phyloP scores from a whole-genome alignment of 2,888 invertebrate genomes.

The Diaprepes abbreviatus region DNA sequence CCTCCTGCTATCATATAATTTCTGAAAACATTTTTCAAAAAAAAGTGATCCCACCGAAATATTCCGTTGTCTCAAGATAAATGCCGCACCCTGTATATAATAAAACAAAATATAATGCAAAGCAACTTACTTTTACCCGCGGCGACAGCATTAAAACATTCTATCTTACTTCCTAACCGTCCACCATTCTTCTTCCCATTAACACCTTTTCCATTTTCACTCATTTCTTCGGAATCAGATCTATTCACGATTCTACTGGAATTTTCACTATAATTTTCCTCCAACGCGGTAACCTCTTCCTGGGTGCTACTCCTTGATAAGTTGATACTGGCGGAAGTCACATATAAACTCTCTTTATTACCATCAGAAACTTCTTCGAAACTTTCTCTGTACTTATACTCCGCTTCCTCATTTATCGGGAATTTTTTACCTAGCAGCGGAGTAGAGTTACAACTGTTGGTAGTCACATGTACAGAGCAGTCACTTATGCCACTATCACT shows the following conservation, averaged over 20 bases:
- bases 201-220: background rate
- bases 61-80: no score
- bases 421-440: slow-evolving; percentile 63
- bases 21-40: no score
- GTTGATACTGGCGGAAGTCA: slow-evolving; percentile 27
- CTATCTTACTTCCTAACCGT: slow-evolving; percentile 54
- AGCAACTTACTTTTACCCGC: slow-evolving; percentile 55
- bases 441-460: slow-evolving; percentile 58
- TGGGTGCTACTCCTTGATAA: slow-evolving; percentile 1
- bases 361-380: slow-evolving; percentile 5
- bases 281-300: slow-evolving; percentile 6
- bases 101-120: slow-evolving; percentile 20
- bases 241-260: background rate
- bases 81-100: no score
- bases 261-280: slow-evolving; percentile 21
- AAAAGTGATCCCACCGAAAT: no score
- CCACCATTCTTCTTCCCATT: background rate
- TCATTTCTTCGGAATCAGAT: background rate
- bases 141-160: slow-evolving; percentile 53
- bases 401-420: slow-evolving; percentile 62
- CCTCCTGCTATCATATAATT: no score
- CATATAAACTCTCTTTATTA: background rate
- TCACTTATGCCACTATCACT: slow-evolving; percentile 73
- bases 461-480: slow-evolving; percentile 65
- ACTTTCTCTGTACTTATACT: slow-evolving; percentile 38